Conservation (phyloP, 2,113 vertebrate species). For the Phyllostomus discolor region DNA sequence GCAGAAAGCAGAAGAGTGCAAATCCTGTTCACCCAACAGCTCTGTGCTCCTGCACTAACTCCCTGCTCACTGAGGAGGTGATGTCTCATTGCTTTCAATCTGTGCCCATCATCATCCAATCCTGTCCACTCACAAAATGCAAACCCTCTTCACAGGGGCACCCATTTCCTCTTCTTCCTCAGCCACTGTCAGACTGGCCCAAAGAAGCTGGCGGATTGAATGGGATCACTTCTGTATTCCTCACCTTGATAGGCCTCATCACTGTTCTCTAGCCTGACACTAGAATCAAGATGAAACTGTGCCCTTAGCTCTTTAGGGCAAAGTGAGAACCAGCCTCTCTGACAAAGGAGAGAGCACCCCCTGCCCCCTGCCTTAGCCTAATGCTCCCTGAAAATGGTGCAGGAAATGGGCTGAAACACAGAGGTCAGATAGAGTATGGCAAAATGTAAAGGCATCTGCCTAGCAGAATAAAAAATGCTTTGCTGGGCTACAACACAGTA, state of each 20-base stretch:
- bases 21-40: not conserved
- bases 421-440: not conserved
- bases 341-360: not conserved
- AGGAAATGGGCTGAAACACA: not conserved
- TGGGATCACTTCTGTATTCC: not conserved
- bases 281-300: not conserved
- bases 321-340: not conserved
- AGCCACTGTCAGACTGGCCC: not conserved
- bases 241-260: too few species aligned
- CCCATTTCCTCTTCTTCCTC: not conserved
- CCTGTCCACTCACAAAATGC: not conserved
- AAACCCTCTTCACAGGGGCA: not conserved
- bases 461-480: not conserved
- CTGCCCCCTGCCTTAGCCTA: fast-evolving
- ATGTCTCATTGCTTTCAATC: not conserved
- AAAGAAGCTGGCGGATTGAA: not conserved
- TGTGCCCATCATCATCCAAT: not conserved
- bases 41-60: not conserved
- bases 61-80: not conserved
- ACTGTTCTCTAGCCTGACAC: not conserved
- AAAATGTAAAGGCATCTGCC: not conserved
- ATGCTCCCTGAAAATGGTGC: not conserved
- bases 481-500: not conserved
- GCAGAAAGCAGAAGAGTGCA: not conserved
- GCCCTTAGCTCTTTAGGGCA: not conserved